Percentiles rank a stretch among this genome's conserved stretches.
Evolutionary conservation across 2,888 invertebrate species (phyloP).

Genomic region (Eucera pruinosa): DNA sequence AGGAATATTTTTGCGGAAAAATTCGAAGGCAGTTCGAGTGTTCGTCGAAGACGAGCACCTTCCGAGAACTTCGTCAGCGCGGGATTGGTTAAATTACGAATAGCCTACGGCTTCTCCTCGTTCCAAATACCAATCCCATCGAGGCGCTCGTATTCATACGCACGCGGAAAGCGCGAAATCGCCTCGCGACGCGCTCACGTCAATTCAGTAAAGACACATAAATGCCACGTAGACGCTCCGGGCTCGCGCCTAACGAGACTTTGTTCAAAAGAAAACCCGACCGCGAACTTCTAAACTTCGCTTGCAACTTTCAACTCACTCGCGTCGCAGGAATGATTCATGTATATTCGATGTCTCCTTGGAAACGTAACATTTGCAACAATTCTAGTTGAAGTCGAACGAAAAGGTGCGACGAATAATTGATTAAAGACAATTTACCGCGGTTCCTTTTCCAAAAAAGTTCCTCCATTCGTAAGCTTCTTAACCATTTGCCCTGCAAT

Average conservation of each 20-base stretch:
- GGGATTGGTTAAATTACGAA: constrained; percentile 62
- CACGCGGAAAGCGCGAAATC: background rate
- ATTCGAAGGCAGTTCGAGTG: background rate
- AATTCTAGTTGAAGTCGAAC: no score
- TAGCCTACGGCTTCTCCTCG: constrained; percentile 37
- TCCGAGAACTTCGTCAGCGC: constrained; percentile 21
- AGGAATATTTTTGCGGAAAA: no score
- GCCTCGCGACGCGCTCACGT: constrained; percentile 5
- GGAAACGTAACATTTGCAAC: no score
- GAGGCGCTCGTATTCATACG: constrained; percentile 3
- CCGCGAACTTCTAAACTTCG: background rate
- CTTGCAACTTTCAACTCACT: no score
- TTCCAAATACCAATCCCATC: constrained; percentile 28
- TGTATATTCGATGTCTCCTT: no score
- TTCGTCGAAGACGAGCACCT: constrained; percentile 5
- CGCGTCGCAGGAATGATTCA: no score
- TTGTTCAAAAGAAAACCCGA: constrained; percentile 29
- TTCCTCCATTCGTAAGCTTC: no score
- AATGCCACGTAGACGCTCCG: constrained; percentile 65
- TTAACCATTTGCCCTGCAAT: no score
- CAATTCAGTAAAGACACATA: constrained; percentile 59
- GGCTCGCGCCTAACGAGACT: constrained; percentile 72
- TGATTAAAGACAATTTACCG: no score
- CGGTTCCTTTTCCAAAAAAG: no score
- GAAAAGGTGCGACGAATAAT: no score